Evolutionary conservation across 2,797 vertebrate genomes (phyloP).

Genomic region (Ceryle rudis): DNA sequence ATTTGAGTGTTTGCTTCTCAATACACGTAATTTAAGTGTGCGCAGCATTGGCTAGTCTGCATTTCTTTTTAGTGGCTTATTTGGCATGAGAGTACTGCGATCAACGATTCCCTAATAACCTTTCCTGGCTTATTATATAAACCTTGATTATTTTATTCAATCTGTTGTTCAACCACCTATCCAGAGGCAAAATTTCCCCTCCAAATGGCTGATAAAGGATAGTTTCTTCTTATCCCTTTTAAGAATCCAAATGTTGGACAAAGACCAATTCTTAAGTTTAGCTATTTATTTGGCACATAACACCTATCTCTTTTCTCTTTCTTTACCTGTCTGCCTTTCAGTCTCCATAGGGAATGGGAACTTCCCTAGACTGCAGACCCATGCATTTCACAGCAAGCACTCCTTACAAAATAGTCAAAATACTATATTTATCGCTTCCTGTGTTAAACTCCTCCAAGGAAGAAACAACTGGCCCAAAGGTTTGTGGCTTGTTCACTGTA

Average conservation of each 20-base stretch:
- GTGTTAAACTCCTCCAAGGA: neutral
- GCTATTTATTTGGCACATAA: neutral
- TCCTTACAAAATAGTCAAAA: neutral
- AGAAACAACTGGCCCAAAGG: neutral
- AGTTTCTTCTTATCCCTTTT: neutral
- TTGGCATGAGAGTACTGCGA: neutral
- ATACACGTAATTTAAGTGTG: rapidly evolving
- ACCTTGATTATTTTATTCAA: neutral
- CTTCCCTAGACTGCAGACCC: neutral
- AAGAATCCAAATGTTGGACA: neutral
- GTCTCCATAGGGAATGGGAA: neutral
- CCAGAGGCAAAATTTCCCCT: neutral
- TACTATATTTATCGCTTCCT: neutral
- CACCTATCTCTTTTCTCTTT: neutral
- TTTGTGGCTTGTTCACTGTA: neutral
- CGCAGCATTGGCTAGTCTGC: rapidly evolving
- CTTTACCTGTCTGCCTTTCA: neutral
- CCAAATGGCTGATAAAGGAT: neutral
- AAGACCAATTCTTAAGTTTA: neutral
- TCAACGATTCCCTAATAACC: neutral
- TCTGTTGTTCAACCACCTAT: neutral
- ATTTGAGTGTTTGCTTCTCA: neutral
- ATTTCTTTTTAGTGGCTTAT: neutral
- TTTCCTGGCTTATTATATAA: neutral
- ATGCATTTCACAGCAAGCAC: neutral